A percentile compares a stretch with the other conserved stretches of the same genome.
Conservation (phyloP, 2,113 vertebrate species). For the Pungitius pungitius region DNA sequence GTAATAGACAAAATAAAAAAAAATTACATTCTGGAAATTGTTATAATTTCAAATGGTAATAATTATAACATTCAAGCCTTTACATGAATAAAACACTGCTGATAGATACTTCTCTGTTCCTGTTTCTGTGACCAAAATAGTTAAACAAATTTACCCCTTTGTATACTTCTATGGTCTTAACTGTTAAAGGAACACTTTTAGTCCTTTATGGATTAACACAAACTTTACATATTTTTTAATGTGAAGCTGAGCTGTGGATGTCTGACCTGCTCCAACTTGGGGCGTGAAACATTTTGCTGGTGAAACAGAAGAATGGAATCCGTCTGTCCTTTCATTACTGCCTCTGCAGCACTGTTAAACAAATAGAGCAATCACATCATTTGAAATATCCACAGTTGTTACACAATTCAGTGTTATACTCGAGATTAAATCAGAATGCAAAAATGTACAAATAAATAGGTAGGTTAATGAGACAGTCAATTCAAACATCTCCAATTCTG, state of each 20-base stretch:
- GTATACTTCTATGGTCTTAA: conserved; percentile 29
- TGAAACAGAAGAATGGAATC: conserved; percentile 96
- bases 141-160: conserved; percentile 46
- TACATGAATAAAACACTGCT: background rate
- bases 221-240: background rate
- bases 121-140: conserved; percentile 47
- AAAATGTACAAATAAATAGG: background rate
- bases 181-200: conserved; percentile 8
- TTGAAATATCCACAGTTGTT: background rate
- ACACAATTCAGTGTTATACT: background rate
- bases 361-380: conserved; percentile 20
- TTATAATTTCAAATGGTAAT: background rate
- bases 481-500: background rate
- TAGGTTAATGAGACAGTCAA: background rate
- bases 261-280: conserved; percentile 93
- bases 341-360: conserved; percentile 89
- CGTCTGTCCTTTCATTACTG: conserved; percentile 91
- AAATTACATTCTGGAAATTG: background rate
- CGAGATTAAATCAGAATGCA: background rate
- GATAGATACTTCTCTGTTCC: background rate
- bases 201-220: background rate
- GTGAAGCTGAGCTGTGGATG: background rate
- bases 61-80: background rate
- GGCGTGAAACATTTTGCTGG: conserved; percentile 92
- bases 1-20: conserved; percentile 31